Conservation (phyloP, 1,140 invertebrate genomes). For the Oryctes rhinoceros region DNA sequence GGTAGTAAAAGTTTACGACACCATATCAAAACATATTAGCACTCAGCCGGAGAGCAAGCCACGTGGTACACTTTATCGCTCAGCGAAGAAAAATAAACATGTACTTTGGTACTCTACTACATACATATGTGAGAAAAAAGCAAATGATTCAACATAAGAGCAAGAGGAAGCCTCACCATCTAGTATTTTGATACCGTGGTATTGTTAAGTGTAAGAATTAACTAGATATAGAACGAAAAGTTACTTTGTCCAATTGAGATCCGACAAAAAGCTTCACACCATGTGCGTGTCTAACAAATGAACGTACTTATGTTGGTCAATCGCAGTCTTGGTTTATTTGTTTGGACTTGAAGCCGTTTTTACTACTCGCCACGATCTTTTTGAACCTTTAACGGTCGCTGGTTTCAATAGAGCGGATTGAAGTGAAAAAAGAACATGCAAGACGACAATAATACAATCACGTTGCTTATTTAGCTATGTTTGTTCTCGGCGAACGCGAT, state of each 20-base stretch:
- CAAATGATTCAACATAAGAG: neutral
- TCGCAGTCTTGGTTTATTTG: neutral
- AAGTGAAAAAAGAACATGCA: neutral
- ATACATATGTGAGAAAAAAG: slow-evolving; percentile 20
- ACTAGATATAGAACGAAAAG: neutral
- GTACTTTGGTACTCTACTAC: neutral
- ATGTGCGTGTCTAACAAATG: slow-evolving; percentile 16
- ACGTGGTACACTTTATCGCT: slow-evolving; percentile 26
- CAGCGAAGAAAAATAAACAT: slow-evolving; percentile 22
- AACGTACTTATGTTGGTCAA: neutral
- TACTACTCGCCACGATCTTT: neutral
- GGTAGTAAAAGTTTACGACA: slow-evolving; percentile 32
- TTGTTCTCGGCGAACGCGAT: neutral
- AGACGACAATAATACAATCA: neutral
- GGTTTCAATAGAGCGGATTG: slow-evolving; percentile 15
- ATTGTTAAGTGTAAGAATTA: slow-evolving; percentile 28
- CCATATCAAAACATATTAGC: slow-evolving; percentile 33
- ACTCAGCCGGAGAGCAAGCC: slow-evolving; percentile 25
- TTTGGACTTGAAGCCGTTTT: slow-evolving; percentile 2
- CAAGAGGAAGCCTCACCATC: neutral
- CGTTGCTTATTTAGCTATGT: slow-evolving; percentile 4
- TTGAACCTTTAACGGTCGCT: slow-evolving; percentile 2
- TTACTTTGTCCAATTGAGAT: slow-evolving; percentile 18
- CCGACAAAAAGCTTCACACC: neutral
- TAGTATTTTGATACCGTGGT: neutral